Percentiles rank a stretch among this genome's conserved stretches.
Conservation (phyloP, 2,797 vertebrate genomes). For the Syndactyla subalaris region DNA sequence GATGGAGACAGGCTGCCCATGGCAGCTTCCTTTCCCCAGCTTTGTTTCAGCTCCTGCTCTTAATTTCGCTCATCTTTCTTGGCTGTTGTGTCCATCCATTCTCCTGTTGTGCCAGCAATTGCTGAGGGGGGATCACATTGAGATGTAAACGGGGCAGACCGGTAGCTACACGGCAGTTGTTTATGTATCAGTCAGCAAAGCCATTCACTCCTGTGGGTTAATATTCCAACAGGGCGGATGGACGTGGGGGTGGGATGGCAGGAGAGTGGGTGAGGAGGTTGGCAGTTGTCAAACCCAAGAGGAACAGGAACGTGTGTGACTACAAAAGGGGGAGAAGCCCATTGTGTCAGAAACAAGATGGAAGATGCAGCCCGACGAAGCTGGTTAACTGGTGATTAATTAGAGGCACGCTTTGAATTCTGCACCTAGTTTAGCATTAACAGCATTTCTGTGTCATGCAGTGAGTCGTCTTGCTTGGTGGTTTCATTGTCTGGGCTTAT, state of each 20-base stretch:
- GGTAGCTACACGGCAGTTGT: not conserved
- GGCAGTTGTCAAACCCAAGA: not conserved
- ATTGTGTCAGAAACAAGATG: conserved; percentile 44
- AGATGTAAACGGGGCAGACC: not conserved
- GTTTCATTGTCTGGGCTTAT: conserved; percentile 1
- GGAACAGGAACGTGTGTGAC: conserved; percentile 60
- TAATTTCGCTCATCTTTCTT: not conserved
- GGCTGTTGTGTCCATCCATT: not conserved
- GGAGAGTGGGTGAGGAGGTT: not conserved
- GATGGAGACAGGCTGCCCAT: not conserved
- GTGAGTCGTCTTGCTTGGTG: not conserved
- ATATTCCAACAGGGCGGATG: not conserved
- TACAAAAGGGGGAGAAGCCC: conserved; percentile 57
- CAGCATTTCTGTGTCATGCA: not conserved
- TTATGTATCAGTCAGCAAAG: conserved; percentile 63
- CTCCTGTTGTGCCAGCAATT: not conserved
- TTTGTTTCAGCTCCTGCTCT: not conserved
- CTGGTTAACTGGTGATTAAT: conserved; percentile 61
- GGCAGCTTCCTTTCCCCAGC: not conserved
- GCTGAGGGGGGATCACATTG: not conserved
- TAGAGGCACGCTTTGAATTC: conserved; percentile 67
- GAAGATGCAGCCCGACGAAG: not conserved
- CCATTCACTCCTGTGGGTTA: conserved; percentile 1
- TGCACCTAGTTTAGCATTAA: conserved; percentile 24
- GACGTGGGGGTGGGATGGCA: not conserved